These are phyloP conservation scores for Periplaneta americana DNA, from an alignment of 1,140 invertebrate species.

Conservation along the genomic window DNA sequence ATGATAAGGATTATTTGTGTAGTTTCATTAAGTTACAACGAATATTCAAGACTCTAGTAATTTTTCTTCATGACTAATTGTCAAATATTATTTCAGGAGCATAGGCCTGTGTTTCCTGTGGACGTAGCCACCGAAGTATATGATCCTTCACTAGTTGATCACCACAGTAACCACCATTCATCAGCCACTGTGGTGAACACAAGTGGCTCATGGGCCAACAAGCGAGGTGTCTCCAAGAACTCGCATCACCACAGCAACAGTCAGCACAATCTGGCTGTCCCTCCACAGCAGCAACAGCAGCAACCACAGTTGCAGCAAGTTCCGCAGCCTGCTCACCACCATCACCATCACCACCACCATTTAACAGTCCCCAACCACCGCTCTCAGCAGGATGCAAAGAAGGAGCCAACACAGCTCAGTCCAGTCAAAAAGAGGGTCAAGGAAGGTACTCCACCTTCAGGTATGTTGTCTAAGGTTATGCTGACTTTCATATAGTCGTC, in stretches of 20 bases:
- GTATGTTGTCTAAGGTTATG: slow-evolving; percentile 31
- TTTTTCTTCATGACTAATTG: too few relatives aligned
- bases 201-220: slow-evolving; percentile 5
- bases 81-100: slow-evolving; percentile 26
- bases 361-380: slow-evolving; percentile 8
- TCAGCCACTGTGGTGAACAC: slow-evolving; percentile 4
- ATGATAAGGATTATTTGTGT: too few relatives aligned
- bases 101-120: slow-evolving; percentile 54
- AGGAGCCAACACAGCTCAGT: slow-evolving; percentile 86
- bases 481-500: too few relatives aligned
- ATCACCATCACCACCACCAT: slow-evolving; percentile 17
- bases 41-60: too few relatives aligned
- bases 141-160: slow-evolving; percentile 48
- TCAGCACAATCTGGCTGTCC: not conserved
- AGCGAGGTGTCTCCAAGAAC: slow-evolving; percentile 13
- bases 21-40: too few relatives aligned
- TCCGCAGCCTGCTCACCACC: slow-evolving; percentile 39
- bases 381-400: slow-evolving; percentile 52
- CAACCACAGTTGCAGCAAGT: slow-evolving; percentile 40
- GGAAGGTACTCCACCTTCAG: slow-evolving; percentile 83
- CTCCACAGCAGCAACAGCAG: slow-evolving; percentile 36
- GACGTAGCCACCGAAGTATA: slow-evolving; percentile 49
- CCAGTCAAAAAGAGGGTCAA: slow-evolving; percentile 98
- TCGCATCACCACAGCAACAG: not conserved
- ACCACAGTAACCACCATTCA: slow-evolving; percentile 4